phyloP scores from a whole-genome alignment of 2,888 invertebrate species.

The Amphipyra berbera region DNA sequence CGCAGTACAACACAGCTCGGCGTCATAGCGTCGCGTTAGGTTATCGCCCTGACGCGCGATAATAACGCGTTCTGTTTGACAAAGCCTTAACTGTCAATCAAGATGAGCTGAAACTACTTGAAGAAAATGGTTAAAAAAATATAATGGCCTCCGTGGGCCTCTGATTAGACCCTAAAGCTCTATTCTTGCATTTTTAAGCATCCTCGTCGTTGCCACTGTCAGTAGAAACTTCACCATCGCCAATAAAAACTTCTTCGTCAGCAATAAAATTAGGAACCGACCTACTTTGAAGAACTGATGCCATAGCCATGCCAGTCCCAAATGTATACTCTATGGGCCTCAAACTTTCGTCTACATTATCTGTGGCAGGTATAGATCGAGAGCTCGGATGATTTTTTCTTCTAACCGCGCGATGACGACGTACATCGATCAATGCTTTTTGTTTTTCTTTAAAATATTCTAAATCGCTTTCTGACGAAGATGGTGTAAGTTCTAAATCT shows the following conservation, averaged over 20 bases:
- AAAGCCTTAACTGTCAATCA: no score
- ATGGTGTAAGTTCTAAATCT: conserved; percentile 76
- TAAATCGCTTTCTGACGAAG: conserved; percentile 79
- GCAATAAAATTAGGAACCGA: conserved; percentile 70
- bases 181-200: no score
- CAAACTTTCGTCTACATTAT: conserved; percentile 80
- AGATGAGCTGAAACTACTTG: no score
- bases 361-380: conserved; percentile 57
- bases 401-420: conserved; percentile 75
- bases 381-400: conserved; percentile 74
- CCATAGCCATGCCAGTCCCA: conserved; percentile 86
- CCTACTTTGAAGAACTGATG: conserved; percentile 80
- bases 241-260: conserved; percentile 83
- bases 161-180: no score
- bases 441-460: conserved; percentile 68
- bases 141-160: no score
- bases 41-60: no score
- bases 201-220: conserved; percentile 87
- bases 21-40: no score
- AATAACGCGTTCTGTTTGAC: no score
- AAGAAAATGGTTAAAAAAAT: no score
- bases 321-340: conserved; percentile 85
- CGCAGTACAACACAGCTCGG: no score
- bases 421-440: conserved; percentile 73
- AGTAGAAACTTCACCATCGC: conserved; percentile 83